Conservation (phyloP, 1,140 invertebrate genomes). For the Paraescarpia echinospica region DNA sequence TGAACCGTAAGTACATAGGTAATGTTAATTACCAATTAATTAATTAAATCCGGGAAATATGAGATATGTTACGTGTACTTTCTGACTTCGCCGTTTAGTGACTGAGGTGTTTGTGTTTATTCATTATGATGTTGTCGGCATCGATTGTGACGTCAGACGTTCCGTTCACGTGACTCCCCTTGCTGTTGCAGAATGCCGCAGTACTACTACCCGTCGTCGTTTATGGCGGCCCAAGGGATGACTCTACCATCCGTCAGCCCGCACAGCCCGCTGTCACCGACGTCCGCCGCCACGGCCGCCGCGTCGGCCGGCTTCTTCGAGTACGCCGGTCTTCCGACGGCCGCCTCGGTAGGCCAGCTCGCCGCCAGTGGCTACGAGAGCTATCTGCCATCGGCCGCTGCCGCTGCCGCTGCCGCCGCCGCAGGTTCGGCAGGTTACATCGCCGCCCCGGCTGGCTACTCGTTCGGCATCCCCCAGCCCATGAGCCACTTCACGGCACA, state of each 20-base stretch:
- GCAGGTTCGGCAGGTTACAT: constrained; percentile 63
- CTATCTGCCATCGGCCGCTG: constrained; percentile 19
- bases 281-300: constrained; percentile 66
- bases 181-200: constrained; percentile 58
- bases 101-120: background rate
- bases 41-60: background rate
- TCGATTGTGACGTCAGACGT: background rate
- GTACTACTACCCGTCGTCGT: constrained; percentile 70
- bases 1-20: background rate
- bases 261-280: constrained; percentile 68
- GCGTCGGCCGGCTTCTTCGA: constrained; percentile 66
- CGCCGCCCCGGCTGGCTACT: constrained; percentile 51
- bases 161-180: background rate
- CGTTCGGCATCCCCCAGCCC: too few relatives aligned
- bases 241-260: constrained; percentile 63
- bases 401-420: constrained; percentile 8
- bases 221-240: constrained; percentile 54
- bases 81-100: background rate
- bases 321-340: constrained; percentile 37
- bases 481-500: constrained; percentile 5
- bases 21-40: background rate
- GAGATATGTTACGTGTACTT: too few relatives aligned
- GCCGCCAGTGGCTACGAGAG: background rate
- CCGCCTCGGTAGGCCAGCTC: constrained; percentile 30
- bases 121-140: background rate